Evolutionary conservation across 2,113 vertebrate genomes (phyloP), one percentile per base, ranked within the genome.

Genomic region (Planiliza haematocheilus): DNA sequence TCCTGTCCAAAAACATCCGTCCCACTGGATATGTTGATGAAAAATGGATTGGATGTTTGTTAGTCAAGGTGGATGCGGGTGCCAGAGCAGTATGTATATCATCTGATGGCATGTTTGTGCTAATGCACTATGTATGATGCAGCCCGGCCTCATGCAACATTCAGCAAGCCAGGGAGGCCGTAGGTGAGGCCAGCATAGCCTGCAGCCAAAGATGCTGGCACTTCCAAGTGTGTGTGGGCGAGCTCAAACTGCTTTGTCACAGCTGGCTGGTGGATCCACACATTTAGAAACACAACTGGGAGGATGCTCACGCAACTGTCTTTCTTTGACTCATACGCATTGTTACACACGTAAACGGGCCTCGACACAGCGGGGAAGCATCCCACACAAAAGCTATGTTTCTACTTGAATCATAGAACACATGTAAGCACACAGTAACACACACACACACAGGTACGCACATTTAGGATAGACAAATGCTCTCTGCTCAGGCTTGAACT

Each of bases 61-160:
- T 92, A 94, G 94, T 77, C 85, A 88, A 89, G 91, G 92, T 84
- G 82, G 91, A 91, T 84, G 88, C 85, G 90, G 93, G 92, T 92
- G 95, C 87, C 91, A 92, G 82, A 90, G 93, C 89, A 91, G 73
- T 68, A 71, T 85, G 83, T 77, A 70, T 83, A 83, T 83, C 51
- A 82, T 74, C 77, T 39, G 63, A 77, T 88, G 93, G 87, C 92
- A 94, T 91, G 91, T 93, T 94, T 93, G 89, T 77, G 93, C 88
- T 90, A 62, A 89, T 94, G 93, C 94, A 95, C 90, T 90, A 95
- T 95, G 95, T 61, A 95, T 90, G 91, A 92, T 91, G 58, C 14
- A 72, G 83, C 69, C 52, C 53, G 73, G 84, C 45, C 81, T 89
- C 66, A 87, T 94, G 69, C 90, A 94, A 93, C 94, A 95, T 95